A percentile compares a stretch with the other conserved stretches of the same genome.
These are phyloP conservation scores for Acanthopleura granulata DNA, from an alignment of 2,888 invertebrate species.

Conservation along the genomic window DNA sequence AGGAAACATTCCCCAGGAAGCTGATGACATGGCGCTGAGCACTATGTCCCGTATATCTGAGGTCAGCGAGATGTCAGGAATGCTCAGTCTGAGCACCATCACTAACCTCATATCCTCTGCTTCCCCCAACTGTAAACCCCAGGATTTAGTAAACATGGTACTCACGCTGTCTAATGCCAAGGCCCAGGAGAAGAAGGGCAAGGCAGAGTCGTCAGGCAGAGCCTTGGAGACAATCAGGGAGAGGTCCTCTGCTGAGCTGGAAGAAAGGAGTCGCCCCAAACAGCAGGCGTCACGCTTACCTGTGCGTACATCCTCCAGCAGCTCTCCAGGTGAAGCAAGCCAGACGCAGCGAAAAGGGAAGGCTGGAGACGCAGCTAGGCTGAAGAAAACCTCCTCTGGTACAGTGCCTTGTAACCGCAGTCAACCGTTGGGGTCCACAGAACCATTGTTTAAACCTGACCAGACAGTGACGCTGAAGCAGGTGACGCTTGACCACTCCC, in stretches of 20 bases:
- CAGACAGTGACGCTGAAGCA: background rate
- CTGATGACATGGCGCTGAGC: background rate
- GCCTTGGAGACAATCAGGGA: background rate
- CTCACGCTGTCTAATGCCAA: background rate
- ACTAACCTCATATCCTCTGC: slow-evolving; percentile 29
- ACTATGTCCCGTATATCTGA: slow-evolving; percentile 1
- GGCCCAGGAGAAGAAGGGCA: background rate
- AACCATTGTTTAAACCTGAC: background rate
- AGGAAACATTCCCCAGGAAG: background rate
- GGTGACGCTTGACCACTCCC: no score
- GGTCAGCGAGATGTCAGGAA: slow-evolving; percentile 18
- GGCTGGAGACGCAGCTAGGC: background rate
- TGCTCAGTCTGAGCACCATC: slow-evolving; percentile 32
- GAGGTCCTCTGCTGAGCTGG: background rate
- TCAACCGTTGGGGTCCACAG: background rate
- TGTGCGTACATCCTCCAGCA: background rate
- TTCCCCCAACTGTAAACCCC: slow-evolving; percentile 23
- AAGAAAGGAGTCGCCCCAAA: background rate
- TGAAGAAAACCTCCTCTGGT: background rate
- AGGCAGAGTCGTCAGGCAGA: background rate
- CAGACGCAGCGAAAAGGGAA: background rate
- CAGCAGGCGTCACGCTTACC: background rate
- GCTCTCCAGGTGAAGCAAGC: background rate
- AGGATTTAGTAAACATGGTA: slow-evolving; percentile 25
- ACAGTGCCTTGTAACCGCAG: background rate